A percentile compares a stretch with the other conserved stretches of the same genome.
phyloP scores from a whole-genome alignment of 2,888 invertebrate species.

The Drosophila paracracens region DNA sequence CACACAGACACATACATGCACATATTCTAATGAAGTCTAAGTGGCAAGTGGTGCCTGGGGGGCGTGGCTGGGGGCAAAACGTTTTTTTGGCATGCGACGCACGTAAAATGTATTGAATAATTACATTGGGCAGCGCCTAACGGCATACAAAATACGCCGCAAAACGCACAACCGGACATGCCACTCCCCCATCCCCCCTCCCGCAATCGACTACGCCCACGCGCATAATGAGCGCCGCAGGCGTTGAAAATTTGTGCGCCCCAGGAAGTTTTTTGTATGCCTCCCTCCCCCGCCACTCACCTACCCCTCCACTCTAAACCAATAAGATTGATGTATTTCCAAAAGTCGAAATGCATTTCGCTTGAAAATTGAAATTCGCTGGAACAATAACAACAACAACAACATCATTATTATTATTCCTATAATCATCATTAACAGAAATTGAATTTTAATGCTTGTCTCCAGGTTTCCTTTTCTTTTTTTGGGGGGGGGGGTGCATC shows the following conservation, averaged over 20 bases:
- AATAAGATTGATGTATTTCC: constrained; percentile 71
- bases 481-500: constrained; percentile 24
- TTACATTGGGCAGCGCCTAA: constrained; percentile 73
- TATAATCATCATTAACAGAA: constrained; percentile 11
- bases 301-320: constrained; percentile 4
- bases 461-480: neutral
- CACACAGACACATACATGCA: neutral
- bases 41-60: constrained; percentile 25
- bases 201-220: constrained; percentile 32
- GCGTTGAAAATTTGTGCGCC: constrained; percentile 61
- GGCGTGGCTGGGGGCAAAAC: constrained; percentile 46
- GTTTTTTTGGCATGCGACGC: constrained; percentile 64
- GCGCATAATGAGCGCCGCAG: constrained; percentile 70
- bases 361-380: constrained; percentile 67
- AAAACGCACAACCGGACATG: constrained; percentile 51
- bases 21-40: constrained; percentile 73
- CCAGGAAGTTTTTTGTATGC: constrained; percentile 51
- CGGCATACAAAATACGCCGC: constrained; percentile 68
- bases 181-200: constrained; percentile 9
- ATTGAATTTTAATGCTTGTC: constrained; percentile 51
- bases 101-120: constrained; percentile 81
- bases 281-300: neutral
- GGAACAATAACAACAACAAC: constrained; percentile 40
- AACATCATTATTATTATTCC: neutral
- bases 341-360: constrained; percentile 62